Evolutionary conservation across 2,113 vertebrate species (phyloP).

Genomic region (Oxyruncus cristatus): DNA sequence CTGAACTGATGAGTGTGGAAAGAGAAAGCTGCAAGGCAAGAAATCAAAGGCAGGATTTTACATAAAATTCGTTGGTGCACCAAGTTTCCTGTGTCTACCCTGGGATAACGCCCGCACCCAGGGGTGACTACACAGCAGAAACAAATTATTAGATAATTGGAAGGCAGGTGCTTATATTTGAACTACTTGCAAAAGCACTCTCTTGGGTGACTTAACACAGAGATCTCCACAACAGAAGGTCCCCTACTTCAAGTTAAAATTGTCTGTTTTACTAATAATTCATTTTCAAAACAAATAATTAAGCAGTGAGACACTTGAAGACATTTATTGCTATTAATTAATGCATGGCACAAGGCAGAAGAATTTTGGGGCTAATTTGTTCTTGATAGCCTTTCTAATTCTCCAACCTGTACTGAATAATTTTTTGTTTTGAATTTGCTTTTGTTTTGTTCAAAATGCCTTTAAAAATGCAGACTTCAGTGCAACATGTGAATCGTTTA

Average conservation of each 20-base stretch:
- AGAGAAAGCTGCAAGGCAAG: not conserved
- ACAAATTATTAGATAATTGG: not conserved
- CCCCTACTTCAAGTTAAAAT: not conserved
- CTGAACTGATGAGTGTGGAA: not conserved
- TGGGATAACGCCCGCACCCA: not conserved
- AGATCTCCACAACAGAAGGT: not conserved
- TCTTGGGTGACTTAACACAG: not conserved
- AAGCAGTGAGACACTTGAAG: not conserved
- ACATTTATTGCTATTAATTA: constrained; percentile 6
- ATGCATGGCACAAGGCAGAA: not conserved
- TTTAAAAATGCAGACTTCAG: not conserved
- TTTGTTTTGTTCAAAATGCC: not conserved
- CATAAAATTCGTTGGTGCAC: not conserved
- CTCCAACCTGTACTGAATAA: not conserved
- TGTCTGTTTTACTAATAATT: not conserved
- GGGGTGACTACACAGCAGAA: not conserved
- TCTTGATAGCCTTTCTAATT: not conserved
- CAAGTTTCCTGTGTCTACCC: not conserved
- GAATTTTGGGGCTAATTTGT: not conserved
- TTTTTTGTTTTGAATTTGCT: not conserved
- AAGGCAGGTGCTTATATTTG: not conserved
- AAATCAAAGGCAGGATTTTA: not conserved
- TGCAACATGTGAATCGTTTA: not conserved
- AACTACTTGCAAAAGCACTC: not conserved
- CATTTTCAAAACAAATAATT: constrained; percentile 22